A percentile compares a stretch with the other conserved stretches of the same genome.
These are phyloP conservation scores for Agrotis puta DNA, from an alignment of 2,888 invertebrate genomes.

Conservation along the genomic window DNA sequence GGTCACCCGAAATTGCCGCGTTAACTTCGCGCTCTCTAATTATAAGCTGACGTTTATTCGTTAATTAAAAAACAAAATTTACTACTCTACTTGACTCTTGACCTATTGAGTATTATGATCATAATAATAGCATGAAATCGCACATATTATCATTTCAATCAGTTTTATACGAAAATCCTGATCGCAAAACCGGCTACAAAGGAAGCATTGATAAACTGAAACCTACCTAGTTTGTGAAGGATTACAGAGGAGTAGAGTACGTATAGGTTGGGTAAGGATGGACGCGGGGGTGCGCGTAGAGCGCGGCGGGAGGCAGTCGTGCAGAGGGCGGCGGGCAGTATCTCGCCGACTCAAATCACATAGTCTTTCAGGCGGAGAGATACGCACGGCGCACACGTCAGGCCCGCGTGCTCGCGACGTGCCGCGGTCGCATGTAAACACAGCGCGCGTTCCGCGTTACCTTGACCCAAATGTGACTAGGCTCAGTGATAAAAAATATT, in stretches of 20 bases:
- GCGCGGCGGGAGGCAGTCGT: conserved; percentile 74
- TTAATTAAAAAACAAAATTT: conserved; percentile 21
- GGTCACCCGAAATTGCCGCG: conserved; percentile 44
- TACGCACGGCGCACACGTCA: conserved; percentile 76
- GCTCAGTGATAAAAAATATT: conserved; percentile 35
- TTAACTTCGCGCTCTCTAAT: conserved; percentile 39
- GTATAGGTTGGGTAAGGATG: conserved; percentile 61
- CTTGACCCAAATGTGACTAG: conserved; percentile 26
- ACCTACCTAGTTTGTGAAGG: conserved; percentile 19
- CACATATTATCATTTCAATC: not conserved
- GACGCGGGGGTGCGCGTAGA: conserved; percentile 68
- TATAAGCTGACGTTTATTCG: conserved; percentile 27
- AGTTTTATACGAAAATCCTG: conserved; percentile 5
- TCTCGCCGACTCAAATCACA: conserved; percentile 83
- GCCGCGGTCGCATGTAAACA: conserved; percentile 54
- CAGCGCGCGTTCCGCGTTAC: conserved; percentile 35
- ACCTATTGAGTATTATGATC: not conserved
- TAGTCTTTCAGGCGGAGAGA: conserved; percentile 80
- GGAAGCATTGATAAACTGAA: conserved; percentile 33
- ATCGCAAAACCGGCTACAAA: conserved; percentile 30
- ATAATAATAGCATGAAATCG: not conserved
- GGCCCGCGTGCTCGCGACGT: conserved; percentile 66
- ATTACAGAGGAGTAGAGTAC: conserved; percentile 22
- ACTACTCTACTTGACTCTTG: not conserved
- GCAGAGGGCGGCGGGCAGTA: conserved; percentile 79